These are phyloP conservation scores for Radopholus similis DNA, from an alignment of 1,140 invertebrate species.

Conservation along the genomic window DNA sequence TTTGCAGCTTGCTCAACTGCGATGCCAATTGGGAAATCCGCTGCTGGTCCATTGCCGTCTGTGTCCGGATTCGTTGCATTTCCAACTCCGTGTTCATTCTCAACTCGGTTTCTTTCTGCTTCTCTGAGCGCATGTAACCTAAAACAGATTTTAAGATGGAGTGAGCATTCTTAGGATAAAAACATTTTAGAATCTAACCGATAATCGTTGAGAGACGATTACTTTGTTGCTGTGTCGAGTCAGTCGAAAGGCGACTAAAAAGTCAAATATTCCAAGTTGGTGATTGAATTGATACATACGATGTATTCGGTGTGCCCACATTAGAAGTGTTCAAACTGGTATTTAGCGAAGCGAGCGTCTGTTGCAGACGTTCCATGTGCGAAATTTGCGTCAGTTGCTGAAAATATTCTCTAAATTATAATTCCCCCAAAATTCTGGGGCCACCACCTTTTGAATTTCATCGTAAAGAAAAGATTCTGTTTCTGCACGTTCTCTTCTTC, in stretches of 20 bases:
- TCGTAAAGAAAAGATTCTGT: constrained; percentile 13
- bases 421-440: background rate
- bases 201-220: constrained; percentile 19
- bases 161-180: too few relatives aligned
- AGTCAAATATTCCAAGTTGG: background rate
- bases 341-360: constrained; percentile 5
- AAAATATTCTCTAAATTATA: constrained; percentile 9
- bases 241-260: constrained; percentile 4
- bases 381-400: constrained; percentile 4
- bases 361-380: constrained; percentile 23
- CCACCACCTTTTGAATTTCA: constrained; percentile 27
- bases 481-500: constrained; percentile 24
- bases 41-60: constrained; percentile 24
- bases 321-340: constrained; percentile 1
- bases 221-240: constrained; percentile 6
- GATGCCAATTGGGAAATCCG: constrained; percentile 13
- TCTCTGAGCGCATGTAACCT: constrained; percentile 27
- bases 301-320: background rate
- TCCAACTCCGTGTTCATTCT: constrained; percentile 31
- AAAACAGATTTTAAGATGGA: too few relatives aligned
- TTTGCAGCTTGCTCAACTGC: constrained; percentile 6
- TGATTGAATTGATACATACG: background rate
- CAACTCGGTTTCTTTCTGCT: constrained; percentile 30
- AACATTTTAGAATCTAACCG: too few relatives aligned
- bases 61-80: constrained; percentile 22